These are phyloP conservation scores for Sebastes minor DNA, from an alignment of 2,797 vertebrate species.

Conservation along the genomic window DNA sequence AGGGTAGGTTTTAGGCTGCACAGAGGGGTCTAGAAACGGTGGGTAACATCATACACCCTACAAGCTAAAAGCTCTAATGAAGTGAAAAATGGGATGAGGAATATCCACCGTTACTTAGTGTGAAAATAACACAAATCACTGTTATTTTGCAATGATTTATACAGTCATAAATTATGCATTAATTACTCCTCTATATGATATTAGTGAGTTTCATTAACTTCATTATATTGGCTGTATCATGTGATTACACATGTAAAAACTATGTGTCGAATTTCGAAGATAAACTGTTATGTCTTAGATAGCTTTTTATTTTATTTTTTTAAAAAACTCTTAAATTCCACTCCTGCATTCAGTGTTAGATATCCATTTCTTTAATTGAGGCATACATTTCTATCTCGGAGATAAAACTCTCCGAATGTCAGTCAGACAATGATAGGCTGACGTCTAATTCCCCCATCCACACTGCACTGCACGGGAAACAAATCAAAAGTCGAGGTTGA, in stretches of 20 bases:
- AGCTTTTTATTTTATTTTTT: neutral
- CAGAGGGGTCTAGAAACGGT: neutral
- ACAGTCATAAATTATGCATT: slow-evolving; percentile 9
- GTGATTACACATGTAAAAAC: slow-evolving; percentile 26
- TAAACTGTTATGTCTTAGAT: slow-evolving; percentile 1
- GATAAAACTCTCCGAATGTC: slow-evolving; percentile 51
- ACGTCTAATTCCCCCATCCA: slow-evolving; percentile 71
- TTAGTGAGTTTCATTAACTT: slow-evolving; percentile 24
- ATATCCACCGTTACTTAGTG: slow-evolving; percentile 1
- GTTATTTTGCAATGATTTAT: slow-evolving; percentile 13
- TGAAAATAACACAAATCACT: slow-evolving; percentile 29
- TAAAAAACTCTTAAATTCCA: slow-evolving; percentile 16
- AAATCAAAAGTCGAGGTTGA: slow-evolving; percentile 81
- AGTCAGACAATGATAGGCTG: slow-evolving; percentile 72
- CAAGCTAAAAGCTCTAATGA: slow-evolving; percentile 10
- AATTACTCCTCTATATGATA: slow-evolving; percentile 17
- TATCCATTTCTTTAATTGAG: slow-evolving; percentile 45
- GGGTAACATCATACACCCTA: neutral
- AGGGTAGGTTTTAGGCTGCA: neutral
- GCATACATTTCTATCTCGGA: slow-evolving; percentile 44
- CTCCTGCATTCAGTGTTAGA: slow-evolving; percentile 16
- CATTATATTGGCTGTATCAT: neutral
- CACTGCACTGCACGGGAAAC: slow-evolving; percentile 67
- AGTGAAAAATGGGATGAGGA: neutral
- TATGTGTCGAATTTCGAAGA: slow-evolving; percentile 1